These are phyloP conservation scores for Pseudochirops corinnae DNA, from an alignment of 2,797 vertebrate species.

Conservation along the genomic window DNA sequence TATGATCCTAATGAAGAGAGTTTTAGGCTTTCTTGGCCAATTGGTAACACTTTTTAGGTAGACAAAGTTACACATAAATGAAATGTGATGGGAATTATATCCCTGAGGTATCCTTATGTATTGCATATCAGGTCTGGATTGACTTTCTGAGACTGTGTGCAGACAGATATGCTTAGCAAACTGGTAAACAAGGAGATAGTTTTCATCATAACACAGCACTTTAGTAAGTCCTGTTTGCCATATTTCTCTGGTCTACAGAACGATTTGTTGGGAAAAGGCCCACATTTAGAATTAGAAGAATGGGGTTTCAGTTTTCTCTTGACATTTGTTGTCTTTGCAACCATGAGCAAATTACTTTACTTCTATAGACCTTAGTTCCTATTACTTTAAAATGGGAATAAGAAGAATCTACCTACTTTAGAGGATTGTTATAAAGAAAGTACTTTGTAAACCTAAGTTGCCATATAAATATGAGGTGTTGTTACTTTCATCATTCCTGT, in stretches of 20 bases:
- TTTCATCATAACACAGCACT: neutral
- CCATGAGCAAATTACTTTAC: neutral
- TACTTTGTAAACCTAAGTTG: neutral
- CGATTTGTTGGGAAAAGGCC: neutral
- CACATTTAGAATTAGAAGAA: neutral
- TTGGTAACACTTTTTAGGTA: neutral
- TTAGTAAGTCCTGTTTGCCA: neutral
- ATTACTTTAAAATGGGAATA: neutral
- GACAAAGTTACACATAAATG: neutral
- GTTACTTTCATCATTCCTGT: neutral
- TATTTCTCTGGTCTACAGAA: neutral
- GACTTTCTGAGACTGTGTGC: neutral
- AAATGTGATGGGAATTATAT: neutral
- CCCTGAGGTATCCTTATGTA: neutral
- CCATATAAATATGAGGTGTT: neutral
- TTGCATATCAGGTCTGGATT: neutral
- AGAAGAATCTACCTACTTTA: neutral
- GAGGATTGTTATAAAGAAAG: neutral
- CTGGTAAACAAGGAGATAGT: neutral
- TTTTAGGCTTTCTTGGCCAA: neutral
- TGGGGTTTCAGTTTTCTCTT: neutral
- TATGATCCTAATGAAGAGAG: neutral
- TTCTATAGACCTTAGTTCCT: neutral
- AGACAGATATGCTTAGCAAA: neutral
- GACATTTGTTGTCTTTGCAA: neutral